Evolutionary conservation across 2,888 invertebrate genomes (phyloP).

Genomic region (Icerya purchasi): DNA sequence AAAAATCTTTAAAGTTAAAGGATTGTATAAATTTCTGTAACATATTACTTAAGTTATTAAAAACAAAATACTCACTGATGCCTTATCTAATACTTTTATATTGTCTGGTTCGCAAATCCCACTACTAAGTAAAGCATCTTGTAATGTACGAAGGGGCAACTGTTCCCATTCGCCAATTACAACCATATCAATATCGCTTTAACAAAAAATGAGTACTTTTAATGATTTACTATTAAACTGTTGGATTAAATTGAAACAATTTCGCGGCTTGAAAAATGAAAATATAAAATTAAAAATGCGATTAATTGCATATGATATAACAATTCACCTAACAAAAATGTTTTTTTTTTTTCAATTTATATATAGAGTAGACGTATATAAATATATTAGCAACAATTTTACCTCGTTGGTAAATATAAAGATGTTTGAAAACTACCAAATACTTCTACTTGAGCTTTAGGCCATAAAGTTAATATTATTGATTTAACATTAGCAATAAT

Average conservation of each 20-base stretch:
- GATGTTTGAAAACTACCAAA: slow-evolving; percentile 97
- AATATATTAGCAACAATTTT: slow-evolving; percentile 13
- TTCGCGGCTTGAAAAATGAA: too few relatives aligned
- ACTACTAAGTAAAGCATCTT: slow-evolving; percentile 69
- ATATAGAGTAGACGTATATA: background rate
- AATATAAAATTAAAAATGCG: background rate
- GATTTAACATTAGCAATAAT: slow-evolving; percentile 75
- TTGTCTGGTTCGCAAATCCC: slow-evolving; percentile 73
- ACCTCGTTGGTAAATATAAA: slow-evolving; percentile 90
- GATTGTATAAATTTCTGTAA: too few relatives aligned
- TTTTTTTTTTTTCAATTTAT: background rate
- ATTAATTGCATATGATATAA: background rate
- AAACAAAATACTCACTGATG: slow-evolving; percentile 64
- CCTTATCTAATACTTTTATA: slow-evolving; percentile 91
- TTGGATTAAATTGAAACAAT: background rate
- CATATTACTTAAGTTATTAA: too few relatives aligned
- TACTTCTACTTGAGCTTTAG: slow-evolving; percentile 81
- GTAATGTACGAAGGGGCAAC: slow-evolving; percentile 73
- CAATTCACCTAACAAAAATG: background rate
- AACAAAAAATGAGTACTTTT: slow-evolving; percentile 16
- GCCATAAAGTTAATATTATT: slow-evolving; percentile 75
- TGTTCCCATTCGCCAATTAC: slow-evolving; percentile 70
- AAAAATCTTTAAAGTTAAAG: too few relatives aligned
- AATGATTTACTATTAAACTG: background rate
- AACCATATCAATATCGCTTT: slow-evolving; percentile 51